Base-by-base conservation (phyloP, 1,140 invertebrate species). In the Thaumatotibia leucotreta region DNA sequence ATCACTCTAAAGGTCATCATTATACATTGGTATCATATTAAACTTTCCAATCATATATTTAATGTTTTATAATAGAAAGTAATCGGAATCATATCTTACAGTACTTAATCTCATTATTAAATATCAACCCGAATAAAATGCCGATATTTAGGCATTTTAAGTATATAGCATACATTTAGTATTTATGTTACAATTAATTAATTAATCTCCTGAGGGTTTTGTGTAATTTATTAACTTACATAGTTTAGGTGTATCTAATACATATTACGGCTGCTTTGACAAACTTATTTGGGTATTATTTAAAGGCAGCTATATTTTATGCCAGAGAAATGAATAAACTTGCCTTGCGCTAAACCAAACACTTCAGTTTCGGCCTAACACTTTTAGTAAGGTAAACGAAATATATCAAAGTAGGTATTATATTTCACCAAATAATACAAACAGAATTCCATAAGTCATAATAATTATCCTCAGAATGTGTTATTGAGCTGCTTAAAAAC, bases 1-100 rank as follows among this genome's bases (percentile, higher is more conserved):
- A 45, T 39, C 71, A 61, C 77, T 77, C 63, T 83, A 86, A 88
- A 88, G 88, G 88, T 90, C 88, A 90, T 85, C 88, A 82, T 90
- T 88, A 83, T 75, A 64, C 9, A 23, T 63, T 27, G 24, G 52
- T 14, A n/a, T 20, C 11, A 58, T 58, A 23, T 52, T 14, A 29
- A 58, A 24, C 22, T 58, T 54, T 58, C 52, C 22, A 17, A 58
- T 27, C 52, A 58, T 58, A 14, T 27, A 14, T 24, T 58, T 58
- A 4, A 58, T 10, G 29, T 54, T n/a, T 54, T 5, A 58, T 58
- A 24, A 11, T 58, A 58, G 20, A 61, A 54, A 69, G 64, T 49
- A 49, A 69, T 65, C 49, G 66, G 68, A 64, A 71, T 70, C 72
- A 80, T 80, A 75, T 80, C 75, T 39, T 75, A 74, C 67, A 72